Evolutionary conservation across 2,797 vertebrate species (phyloP).

Genomic region (Rhinoraja longicauda): DNA sequence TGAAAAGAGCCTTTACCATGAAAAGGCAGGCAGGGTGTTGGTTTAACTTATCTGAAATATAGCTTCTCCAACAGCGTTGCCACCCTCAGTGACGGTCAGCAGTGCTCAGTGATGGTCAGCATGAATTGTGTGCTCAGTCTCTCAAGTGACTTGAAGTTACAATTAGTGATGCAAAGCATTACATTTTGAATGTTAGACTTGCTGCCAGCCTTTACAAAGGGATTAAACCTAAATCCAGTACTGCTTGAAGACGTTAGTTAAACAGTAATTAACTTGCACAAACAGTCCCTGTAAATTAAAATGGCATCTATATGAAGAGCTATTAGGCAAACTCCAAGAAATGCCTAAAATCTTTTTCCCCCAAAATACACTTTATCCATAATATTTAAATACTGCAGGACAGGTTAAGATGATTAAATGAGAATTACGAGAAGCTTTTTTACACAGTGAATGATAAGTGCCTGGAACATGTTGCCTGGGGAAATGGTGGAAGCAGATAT

Average conservation of each 20-base stretch:
- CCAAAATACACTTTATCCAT: no score
- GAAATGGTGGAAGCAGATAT: no score
- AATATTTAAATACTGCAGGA: no score
- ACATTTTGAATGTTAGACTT: conserved; percentile 31
- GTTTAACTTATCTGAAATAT: background rate
- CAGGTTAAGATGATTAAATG: no score
- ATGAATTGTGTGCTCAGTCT: background rate
- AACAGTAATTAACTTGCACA: background rate
- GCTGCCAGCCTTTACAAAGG: background rate
- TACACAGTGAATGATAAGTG: no score
- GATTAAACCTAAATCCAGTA: background rate
- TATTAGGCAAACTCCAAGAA: background rate
- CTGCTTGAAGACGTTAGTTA: background rate
- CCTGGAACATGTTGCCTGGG: no score
- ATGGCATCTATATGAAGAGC: background rate
- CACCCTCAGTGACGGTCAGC: background rate
- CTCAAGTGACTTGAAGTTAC: conserved; percentile 38
- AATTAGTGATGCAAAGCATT: conserved; percentile 41
- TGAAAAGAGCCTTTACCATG: background rate
- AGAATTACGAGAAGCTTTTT: no score
- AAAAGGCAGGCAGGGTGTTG: background rate
- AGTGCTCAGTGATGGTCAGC: background rate
- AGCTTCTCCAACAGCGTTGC: background rate
- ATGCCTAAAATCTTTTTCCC: background rate
- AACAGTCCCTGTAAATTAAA: background rate